Base-by-base conservation (phyloP, 2,113 vertebrate species). In the Siphamia tubifer region DNA sequence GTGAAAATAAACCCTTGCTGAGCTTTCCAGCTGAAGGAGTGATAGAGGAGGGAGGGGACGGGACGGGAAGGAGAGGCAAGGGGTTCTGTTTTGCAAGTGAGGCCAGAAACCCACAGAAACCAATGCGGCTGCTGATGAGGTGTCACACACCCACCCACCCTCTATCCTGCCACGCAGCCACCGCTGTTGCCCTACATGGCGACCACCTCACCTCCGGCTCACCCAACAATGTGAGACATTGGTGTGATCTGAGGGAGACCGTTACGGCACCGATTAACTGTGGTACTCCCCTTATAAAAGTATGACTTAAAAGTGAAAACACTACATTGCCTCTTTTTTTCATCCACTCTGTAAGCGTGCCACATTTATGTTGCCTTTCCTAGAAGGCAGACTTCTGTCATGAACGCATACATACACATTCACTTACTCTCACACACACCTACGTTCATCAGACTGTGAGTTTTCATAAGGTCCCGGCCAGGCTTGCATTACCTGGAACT, bases 401-500 rank as follows among this genome's bases (percentile, higher is more conserved):
- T 63, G 67, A 79, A 72, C 52, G 76, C 78, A 73, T 70, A 49
- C 39, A 30, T 42, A 49, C 42, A 49, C 44, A 34, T 43, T 31
- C 13, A 49, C 69, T 20, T 25, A 12, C 64, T 36, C 54, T 39
- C 49, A 66, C 70, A 44, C 51, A 8, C 67, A 56, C 77, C 44
- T 19, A 79, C 24, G 74, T 58, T 81, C 74, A 64, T 77, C 72
- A 61, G 75, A 79, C 40, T 9, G 74, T 73, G 68, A 13, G 70
- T 83, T 89, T 88, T 83, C 65, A 70, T 74, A 79, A 85, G 86
- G 72, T 75, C 83, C 75, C 81, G n/a, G 79, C 36, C 65, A 67
- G 78, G 79, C 65, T 83, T 79, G 60, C 71, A 24, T 87, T 89
- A 90, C 90, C 88, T 86, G 77, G 81, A 89, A 87, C 81, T 88